phyloP scores from a whole-genome alignment of 2,888 invertebrate species.

The Eristalis pertinax region DNA sequence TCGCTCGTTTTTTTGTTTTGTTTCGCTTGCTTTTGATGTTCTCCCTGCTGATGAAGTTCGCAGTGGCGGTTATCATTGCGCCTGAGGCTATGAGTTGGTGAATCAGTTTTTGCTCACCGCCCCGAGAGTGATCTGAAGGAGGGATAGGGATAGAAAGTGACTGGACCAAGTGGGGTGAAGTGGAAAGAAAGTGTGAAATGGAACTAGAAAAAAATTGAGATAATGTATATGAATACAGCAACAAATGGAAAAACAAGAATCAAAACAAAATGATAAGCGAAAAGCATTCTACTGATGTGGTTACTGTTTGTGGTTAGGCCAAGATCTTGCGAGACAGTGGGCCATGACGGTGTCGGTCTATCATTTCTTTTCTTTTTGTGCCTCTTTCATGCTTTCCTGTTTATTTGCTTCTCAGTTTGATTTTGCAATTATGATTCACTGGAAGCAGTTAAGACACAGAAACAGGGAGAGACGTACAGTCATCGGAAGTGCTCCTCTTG shows the following conservation, averaged over 20 bases:
- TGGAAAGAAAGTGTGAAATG: not conserved
- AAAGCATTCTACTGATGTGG: slow-evolving; percentile 52
- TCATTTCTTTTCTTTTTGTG: slow-evolving; percentile 1
- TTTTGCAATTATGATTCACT: slow-evolving; percentile 42
- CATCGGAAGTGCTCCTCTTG: not conserved
- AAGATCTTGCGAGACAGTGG: not conserved
- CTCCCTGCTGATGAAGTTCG: slow-evolving; percentile 24
- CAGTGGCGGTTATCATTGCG: slow-evolving; percentile 3
- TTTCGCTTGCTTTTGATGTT: slow-evolving; percentile 9
- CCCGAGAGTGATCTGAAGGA: not conserved
- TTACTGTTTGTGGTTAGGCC: slow-evolving; percentile 28
- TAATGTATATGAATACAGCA: not conserved
- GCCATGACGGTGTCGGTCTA: slow-evolving; percentile 3
- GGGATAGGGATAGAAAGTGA: not conserved
- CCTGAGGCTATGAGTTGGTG: not conserved
- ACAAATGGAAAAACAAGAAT: slow-evolving; percentile 26
- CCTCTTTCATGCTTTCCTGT: not conserved
- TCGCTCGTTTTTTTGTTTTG: slow-evolving; percentile 1
- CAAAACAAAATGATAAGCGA: slow-evolving; percentile 61
- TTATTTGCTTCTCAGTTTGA: not conserved
- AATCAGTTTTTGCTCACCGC: not conserved
- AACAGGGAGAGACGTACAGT: not conserved
- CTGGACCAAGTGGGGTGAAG: not conserved
- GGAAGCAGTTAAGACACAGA: slow-evolving; percentile 24
- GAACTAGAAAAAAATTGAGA: not conserved